phyloP scores from a whole-genome alignment of 2,797 vertebrate genomes.

The Trachops cirrhosus region DNA sequence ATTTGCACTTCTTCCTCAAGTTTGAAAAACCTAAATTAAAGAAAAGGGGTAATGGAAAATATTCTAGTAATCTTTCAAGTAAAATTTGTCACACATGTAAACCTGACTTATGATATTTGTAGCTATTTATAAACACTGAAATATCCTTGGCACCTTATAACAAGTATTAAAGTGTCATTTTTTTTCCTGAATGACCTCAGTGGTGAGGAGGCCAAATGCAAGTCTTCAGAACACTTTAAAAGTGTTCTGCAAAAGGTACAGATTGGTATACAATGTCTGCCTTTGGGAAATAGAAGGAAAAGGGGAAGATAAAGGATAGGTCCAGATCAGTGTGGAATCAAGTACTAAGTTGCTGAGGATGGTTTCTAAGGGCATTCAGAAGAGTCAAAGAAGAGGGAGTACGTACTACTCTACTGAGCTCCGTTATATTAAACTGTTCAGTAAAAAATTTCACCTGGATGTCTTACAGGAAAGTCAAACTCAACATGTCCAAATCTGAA shows the following conservation, averaged over 20 bases:
- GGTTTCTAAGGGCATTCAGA: background rate
- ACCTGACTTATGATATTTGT: background rate
- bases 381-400: background rate
- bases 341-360: background rate
- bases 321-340: background rate
- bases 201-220: background rate
- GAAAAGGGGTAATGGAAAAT: background rate
- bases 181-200: background rate
- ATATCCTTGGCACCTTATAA: background rate
- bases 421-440: background rate
- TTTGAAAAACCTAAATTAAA: background rate
- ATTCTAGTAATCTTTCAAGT: background rate
- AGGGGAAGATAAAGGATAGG: background rate
- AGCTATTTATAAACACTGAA: background rate
- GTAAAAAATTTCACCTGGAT: background rate
- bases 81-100: background rate
- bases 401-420: background rate
- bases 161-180: background rate
- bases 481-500: background rate
- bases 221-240: conserved; percentile 30
- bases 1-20: background rate
- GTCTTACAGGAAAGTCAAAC: background rate
- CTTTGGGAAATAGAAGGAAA: background rate
- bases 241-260: background rate
- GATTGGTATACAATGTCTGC: background rate